These are phyloP conservation scores for Enteromius mattozi DNA, from an alignment of 2,797 vertebrate species.

Conservation along the genomic window DNA sequence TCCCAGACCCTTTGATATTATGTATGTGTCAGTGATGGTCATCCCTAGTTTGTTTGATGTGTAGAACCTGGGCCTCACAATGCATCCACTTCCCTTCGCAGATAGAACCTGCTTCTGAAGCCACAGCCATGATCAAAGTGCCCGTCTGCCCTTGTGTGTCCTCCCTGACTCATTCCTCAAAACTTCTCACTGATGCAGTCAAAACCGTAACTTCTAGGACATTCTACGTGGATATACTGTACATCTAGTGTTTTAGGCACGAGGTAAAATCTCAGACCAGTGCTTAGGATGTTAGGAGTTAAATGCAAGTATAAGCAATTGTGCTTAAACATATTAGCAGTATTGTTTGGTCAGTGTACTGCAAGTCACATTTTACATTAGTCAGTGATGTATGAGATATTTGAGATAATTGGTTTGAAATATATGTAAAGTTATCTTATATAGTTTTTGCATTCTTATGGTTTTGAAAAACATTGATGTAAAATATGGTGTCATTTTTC, in stretches of 20 bases:
- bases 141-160: constrained; percentile 8
- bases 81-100: background rate
- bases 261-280: background rate
- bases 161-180: background rate
- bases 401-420: too few species aligned
- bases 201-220: background rate
- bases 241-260: background rate
- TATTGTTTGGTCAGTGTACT: background rate
- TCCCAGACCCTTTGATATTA: constrained; percentile 14
- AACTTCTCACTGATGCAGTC: background rate
- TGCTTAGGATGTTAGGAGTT: background rate
- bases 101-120: constrained; percentile 40
- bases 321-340: background rate
- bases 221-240: background rate
- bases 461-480: too few species aligned
- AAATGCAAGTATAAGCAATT: background rate
- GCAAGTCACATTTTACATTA: background rate
- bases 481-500: too few species aligned
- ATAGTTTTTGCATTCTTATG: too few species aligned
- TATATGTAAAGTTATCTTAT: too few species aligned
- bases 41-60: constrained; percentile 40
- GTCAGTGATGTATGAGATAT: background rate
- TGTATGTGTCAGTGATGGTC: constrained; percentile 13
- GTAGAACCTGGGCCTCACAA: background rate
- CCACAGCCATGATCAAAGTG: constrained; percentile 25